These are phyloP conservation scores for Hyles lineata DNA, from an alignment of 2,888 invertebrate genomes.

Conservation along the genomic window DNA sequence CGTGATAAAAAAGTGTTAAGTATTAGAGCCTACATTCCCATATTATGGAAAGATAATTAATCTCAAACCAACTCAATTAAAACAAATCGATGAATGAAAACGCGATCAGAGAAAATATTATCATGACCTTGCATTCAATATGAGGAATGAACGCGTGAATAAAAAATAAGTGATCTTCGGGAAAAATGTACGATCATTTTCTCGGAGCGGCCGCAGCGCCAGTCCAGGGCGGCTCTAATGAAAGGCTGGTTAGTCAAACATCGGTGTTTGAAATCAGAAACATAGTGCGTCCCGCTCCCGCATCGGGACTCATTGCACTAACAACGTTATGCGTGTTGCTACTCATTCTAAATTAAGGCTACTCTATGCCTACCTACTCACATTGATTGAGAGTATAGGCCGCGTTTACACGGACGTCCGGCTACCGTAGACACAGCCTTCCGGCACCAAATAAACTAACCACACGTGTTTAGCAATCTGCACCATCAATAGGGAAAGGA, in stretches of 20 bases:
- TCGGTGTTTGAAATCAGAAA: conserved; percentile 30
- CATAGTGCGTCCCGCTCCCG: conserved; percentile 21
- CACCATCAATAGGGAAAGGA: not conserved
- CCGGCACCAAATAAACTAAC: not conserved
- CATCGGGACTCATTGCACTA: conserved; percentile 34
- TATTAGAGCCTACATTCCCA: no score
- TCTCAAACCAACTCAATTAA: not conserved
- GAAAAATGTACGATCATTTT: conserved; percentile 1
- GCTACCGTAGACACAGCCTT: conserved; percentile 10
- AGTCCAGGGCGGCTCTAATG: conserved; percentile 28
- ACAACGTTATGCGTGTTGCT: conserved; percentile 37
- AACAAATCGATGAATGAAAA: not conserved
- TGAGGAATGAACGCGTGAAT: not conserved
- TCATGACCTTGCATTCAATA: not conserved
- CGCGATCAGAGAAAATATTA: not conserved
- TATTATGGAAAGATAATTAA: no score
- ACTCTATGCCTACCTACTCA: conserved; percentile 28
- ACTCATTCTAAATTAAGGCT: conserved; percentile 41
- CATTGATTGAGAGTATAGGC: conserved; percentile 32
- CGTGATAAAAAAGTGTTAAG: no score
- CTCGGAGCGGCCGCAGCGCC: not conserved
- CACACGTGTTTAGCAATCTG: not conserved
- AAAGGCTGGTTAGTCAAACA: conserved; percentile 30
- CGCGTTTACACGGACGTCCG: conserved; percentile 15
- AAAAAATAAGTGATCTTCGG: not conserved